These are phyloP conservation scores for Solenopsis invicta DNA, from an alignment of 1,140 invertebrate species.

Conservation along the genomic window DNA sequence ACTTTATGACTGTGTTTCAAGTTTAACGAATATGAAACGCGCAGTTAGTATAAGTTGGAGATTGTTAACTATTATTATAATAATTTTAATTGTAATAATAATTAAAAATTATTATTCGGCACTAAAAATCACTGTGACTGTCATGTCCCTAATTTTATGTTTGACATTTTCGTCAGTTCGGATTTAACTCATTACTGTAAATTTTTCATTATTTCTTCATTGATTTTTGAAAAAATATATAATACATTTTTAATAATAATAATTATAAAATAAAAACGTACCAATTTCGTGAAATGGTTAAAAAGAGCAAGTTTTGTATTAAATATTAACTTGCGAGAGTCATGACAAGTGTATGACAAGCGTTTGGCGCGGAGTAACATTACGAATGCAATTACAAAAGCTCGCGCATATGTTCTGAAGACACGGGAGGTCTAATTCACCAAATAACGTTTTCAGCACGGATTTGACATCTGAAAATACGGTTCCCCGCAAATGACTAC, in stretches of 20 bases:
- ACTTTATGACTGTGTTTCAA: too few relatives aligned
- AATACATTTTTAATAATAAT: not conserved
- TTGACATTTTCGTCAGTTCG: too few relatives aligned
- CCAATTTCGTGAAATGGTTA: not conserved
- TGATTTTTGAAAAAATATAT: too few relatives aligned
- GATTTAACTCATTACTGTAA: too few relatives aligned
- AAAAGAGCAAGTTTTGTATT: not conserved
- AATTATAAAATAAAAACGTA: not conserved
- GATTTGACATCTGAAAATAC: conserved; percentile 68
- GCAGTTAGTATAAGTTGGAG: too few relatives aligned
- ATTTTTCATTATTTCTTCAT: too few relatives aligned
- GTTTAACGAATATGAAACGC: too few relatives aligned
- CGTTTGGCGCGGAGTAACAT: not conserved
- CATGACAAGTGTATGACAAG: not conserved
- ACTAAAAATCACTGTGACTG: too few relatives aligned
- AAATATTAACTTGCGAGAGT: conserved; percentile 8
- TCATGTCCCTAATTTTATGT: too few relatives aligned
- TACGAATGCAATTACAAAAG: not conserved
- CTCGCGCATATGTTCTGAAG: not conserved
- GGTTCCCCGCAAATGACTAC: conserved; percentile 71
- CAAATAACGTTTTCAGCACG: not conserved
- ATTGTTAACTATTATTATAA: too few relatives aligned
- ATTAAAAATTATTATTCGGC: too few relatives aligned
- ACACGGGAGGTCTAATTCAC: not conserved
- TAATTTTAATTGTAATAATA: too few relatives aligned